Percentiles rank a stretch among this genome's conserved stretches.
Conservation (phyloP, 2,797 vertebrate species). For the Thaleichthys pacificus region DNA sequence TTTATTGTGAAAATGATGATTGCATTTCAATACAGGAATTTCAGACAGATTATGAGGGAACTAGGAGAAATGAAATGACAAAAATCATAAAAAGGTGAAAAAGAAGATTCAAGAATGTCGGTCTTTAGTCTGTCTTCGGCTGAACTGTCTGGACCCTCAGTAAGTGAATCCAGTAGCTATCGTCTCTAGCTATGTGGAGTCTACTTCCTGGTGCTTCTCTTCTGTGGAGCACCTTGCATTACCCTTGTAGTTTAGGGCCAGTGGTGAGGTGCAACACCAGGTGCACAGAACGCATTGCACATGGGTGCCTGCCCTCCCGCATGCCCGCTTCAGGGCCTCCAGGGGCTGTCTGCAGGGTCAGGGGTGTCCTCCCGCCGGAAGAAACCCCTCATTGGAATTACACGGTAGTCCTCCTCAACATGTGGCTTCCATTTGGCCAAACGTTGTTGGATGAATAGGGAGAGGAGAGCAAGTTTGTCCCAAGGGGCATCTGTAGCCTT, state of each 20-base stretch:
- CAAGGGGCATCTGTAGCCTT: conserved; percentile 33
- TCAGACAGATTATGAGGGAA: no score
- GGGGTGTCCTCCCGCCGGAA: conserved; percentile 62
- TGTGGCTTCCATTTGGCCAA: conserved; percentile 71
- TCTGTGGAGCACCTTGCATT: conserved; percentile 1
- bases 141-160: background rate
- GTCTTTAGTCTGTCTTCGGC: no score
- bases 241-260: conserved; percentile 6
- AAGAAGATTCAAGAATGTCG: no score
- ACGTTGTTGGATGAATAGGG: conserved; percentile 60
- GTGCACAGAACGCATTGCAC: conserved; percentile 52
- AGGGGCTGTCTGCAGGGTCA: conserved; percentile 46
- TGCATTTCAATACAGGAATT: no score
- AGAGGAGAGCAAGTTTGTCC: conserved; percentile 14
- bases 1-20: no score
- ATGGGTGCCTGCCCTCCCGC: conserved; percentile 28
- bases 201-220: background rate
- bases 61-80: no score
- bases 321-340: conserved; percentile 39
- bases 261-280: conserved; percentile 40
- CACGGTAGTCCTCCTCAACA: conserved; percentile 64
- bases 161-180: background rate
- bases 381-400: conserved; percentile 69
- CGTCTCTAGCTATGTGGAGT: background rate
- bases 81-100: no score